These are phyloP conservation scores for Tangara arthus DNA, from an alignment of 2,797 vertebrate genomes.

Conservation along the genomic window DNA sequence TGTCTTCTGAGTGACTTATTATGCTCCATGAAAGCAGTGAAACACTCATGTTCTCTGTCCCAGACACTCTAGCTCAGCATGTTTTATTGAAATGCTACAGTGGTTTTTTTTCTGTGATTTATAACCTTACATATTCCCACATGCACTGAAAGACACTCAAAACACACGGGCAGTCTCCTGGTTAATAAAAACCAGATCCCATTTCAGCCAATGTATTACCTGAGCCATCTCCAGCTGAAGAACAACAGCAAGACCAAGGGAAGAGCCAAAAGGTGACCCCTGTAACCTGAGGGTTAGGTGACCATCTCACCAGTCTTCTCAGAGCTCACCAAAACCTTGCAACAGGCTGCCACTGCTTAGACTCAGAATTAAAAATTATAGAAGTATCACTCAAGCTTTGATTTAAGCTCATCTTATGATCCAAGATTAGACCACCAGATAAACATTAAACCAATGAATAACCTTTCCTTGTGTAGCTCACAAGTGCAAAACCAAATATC, in stretches of 20 bases:
- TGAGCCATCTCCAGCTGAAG: background rate
- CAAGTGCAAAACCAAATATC: background rate
- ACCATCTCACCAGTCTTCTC: background rate
- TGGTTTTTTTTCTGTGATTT: slow-evolving; percentile 51
- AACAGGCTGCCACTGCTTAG: background rate
- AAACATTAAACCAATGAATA: background rate
- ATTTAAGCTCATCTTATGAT: slow-evolving; percentile 42
- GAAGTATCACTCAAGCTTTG: background rate
- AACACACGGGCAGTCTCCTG: background rate
- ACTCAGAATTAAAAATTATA: background rate
- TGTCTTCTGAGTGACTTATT: slow-evolving; percentile 35
- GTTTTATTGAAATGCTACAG: background rate
- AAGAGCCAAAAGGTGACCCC: background rate
- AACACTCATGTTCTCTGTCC: slow-evolving; percentile 48
- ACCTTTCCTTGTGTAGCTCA: background rate
- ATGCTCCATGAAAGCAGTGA: background rate
- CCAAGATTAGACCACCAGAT: slow-evolving; percentile 11
- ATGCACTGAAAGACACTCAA: background rate
- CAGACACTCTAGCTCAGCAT: slow-evolving; percentile 33
- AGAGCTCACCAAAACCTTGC: background rate
- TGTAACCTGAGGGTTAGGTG: background rate
- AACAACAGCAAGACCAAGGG: background rate
- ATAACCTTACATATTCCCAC: slow-evolving; percentile 2
- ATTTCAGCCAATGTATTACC: background rate
- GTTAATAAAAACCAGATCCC: slow-evolving; percentile 25